Percentiles rank a stretch among this genome's conserved stretches.
Evolutionary conservation across 2,888 invertebrate species (phyloP).

Genomic region (Diaprepes abbreviatus): DNA sequence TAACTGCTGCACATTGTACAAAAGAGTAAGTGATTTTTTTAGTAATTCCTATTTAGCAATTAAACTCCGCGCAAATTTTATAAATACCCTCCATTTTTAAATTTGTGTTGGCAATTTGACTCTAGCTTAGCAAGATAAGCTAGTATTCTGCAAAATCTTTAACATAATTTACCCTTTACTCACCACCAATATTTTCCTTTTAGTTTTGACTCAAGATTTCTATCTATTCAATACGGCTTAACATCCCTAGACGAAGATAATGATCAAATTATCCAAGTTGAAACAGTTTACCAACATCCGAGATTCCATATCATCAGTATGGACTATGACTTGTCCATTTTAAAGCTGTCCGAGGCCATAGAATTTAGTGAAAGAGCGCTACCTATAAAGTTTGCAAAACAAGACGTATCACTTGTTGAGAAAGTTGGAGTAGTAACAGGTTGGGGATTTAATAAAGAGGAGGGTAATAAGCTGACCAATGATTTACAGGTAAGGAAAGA

Average conservation of each 20-base stretch:
- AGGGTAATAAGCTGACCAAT: background rate
- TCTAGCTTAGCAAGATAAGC: too few relatives aligned
- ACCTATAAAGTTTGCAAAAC: background rate
- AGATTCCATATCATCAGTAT: conserved; percentile 29
- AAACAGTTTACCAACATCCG: conserved; percentile 45
- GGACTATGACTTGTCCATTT: conserved; percentile 51
- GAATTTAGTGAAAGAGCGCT: background rate
- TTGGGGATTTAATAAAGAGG: conserved; percentile 40
- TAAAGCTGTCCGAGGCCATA: conserved; percentile 37
- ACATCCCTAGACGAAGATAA: conserved; percentile 34
- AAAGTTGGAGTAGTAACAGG: conserved; percentile 37
- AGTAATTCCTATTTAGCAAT: too few relatives aligned
- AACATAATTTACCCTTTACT: too few relatives aligned
- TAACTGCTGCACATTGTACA: conserved; percentile 60
- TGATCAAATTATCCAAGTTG: conserved; percentile 42
- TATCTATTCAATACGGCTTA: conserved; percentile 20
- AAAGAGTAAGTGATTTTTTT: conserved; percentile 47
- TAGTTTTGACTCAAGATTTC: conserved; percentile 1
- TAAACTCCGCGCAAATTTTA: too few relatives aligned
- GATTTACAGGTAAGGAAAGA: conserved; percentile 7
- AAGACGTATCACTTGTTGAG: conserved; percentile 1
- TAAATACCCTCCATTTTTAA: too few relatives aligned
- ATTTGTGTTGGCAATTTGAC: too few relatives aligned
- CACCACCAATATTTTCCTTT: too few relatives aligned
- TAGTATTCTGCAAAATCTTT: too few relatives aligned